phyloP scores from a whole-genome alignment of 2,797 vertebrate genomes.

The Poeciliopsis paucimaculata region DNA sequence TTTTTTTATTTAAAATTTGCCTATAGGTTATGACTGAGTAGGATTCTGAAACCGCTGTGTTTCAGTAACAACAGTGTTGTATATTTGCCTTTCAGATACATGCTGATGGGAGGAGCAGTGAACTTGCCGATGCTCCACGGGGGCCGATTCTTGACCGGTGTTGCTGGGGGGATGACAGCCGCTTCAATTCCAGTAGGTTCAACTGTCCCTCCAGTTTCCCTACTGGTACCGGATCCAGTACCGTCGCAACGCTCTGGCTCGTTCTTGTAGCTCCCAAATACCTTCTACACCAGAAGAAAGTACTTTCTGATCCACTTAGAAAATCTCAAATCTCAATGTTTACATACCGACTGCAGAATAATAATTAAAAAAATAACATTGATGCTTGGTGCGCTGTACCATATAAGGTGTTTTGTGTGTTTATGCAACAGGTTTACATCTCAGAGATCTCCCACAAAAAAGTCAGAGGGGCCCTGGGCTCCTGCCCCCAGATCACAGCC shows the following conservation, averaged over 20 bases:
- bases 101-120: constrained; percentile 85
- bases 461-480: constrained; percentile 88
- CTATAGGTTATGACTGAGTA: background rate
- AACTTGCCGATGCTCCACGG: constrained; percentile 87
- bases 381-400: background rate
- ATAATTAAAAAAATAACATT: background rate
- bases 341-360: background rate
- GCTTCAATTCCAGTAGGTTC: constrained; percentile 91
- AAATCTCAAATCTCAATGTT: background rate
- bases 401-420: constrained; percentile 20
- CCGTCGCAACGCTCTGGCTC: background rate
- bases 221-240: background rate
- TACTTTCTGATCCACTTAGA: background rate
- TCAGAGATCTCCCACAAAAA: constrained; percentile 91
- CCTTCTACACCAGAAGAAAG: background rate
- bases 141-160: constrained; percentile 89
- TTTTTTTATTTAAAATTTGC: background rate
- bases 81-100: constrained; percentile 70
- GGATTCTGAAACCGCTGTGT: background rate
- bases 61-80: background rate
- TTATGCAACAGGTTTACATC: constrained; percentile 88
- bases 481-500: constrained; percentile 92
- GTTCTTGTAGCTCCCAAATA: background rate
- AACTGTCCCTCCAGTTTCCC: background rate
- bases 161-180: constrained; percentile 88